These are phyloP conservation scores for Agrilus mali DNA, from an alignment of 2,888 invertebrate genomes.

Conservation along the genomic window DNA sequence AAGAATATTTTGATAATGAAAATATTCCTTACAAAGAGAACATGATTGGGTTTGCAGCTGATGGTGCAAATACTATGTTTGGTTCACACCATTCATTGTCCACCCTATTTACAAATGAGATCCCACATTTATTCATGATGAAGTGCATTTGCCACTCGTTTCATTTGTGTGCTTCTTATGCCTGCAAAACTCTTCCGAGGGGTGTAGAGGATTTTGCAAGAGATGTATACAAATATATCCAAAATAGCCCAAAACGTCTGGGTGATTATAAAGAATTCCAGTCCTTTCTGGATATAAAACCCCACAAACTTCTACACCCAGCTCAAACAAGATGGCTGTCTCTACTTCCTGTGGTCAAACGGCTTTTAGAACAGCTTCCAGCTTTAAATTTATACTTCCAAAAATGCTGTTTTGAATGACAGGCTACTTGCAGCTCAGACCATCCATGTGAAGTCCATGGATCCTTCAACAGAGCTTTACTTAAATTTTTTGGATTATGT, in stretches of 20 bases:
- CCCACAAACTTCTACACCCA: constrained; percentile 7
- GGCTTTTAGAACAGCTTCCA: too few relatives aligned
- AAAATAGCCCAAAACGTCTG: constrained; percentile 2
- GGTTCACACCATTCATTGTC: too few relatives aligned
- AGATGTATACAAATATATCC: constrained; percentile 3
- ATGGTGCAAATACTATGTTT: constrained; percentile 10
- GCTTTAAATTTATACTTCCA: constrained; percentile 1
- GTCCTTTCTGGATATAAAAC: constrained; percentile 1
- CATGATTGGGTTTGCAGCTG: constrained; percentile 10
- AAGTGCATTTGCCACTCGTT: constrained; percentile 2
- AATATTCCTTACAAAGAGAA: constrained; percentile 9
- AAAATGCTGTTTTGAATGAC: too few relatives aligned
- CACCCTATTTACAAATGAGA: too few relatives aligned
- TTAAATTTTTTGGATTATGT: too few relatives aligned
- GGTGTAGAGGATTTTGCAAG: neutral
- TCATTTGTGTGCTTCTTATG: constrained; percentile 2
- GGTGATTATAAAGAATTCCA: constrained; percentile 2
- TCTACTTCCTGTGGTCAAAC: neutral
- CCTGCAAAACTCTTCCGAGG: constrained; percentile 1
- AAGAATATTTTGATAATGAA: constrained; percentile 6
- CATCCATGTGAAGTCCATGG: too few relatives aligned
- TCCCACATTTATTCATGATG: too few relatives aligned
- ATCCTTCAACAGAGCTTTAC: too few relatives aligned
- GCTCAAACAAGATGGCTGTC: constrained; percentile 8
- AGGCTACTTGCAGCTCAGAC: too few relatives aligned